A percentile compares a stretch with the other conserved stretches of the same genome.
These are phyloP conservation scores for Anomalospiza imberbis DNA, from an alignment of 2,797 vertebrate species.

Conservation along the genomic window DNA sequence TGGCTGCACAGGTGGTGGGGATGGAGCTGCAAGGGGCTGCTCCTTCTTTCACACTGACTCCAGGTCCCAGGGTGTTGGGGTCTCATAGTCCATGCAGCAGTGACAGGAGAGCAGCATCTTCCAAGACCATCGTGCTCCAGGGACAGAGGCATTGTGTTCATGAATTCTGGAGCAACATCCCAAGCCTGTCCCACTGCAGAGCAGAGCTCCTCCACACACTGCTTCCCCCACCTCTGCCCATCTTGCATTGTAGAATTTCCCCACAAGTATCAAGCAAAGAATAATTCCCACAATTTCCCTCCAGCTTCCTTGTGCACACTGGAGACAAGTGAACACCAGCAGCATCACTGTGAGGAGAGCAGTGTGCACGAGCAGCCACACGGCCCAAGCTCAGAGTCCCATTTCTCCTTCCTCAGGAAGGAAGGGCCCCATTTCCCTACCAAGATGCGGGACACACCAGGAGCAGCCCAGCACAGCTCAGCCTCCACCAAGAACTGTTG, in stretches of 20 bases:
- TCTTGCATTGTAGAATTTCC: not conserved
- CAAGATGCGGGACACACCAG: too few species aligned
- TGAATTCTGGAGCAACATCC: not conserved
- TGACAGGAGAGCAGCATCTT: not conserved
- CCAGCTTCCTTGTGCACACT: not conserved
- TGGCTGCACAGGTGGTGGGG: fast-evolving
- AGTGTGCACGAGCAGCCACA: not conserved
- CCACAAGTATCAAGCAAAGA: not conserved
- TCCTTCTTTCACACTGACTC: not conserved
- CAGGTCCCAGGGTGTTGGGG: not conserved
- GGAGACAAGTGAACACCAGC: not conserved
- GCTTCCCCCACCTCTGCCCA: not conserved
- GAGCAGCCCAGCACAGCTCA: not conserved
- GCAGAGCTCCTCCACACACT: not conserved
- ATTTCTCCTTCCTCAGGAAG: not conserved
- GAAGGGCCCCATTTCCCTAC: not conserved
- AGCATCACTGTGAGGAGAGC: not conserved
- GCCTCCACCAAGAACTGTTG: not conserved
- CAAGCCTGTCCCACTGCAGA: not conserved
- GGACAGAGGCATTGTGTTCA: not conserved
- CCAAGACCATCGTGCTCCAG: not conserved
- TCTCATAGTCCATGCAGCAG: not conserved
- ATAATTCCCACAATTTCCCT: not conserved
- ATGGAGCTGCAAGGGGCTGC: not conserved
- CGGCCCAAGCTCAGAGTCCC: not conserved